Conservation (phyloP, 2,113 vertebrate species). For the Vicugna pacos region DNA sequence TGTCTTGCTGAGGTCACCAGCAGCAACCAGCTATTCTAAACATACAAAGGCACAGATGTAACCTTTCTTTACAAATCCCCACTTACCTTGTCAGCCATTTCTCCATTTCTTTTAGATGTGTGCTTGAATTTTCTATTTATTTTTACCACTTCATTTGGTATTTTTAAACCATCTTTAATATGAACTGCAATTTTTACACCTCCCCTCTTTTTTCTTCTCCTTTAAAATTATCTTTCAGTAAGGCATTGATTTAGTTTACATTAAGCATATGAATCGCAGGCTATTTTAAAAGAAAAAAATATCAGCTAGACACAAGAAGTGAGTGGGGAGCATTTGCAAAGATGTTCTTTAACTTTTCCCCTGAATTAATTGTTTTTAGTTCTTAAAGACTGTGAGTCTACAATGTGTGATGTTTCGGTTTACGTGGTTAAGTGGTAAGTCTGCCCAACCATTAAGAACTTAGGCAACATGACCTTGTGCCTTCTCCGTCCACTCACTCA, state of each 20-base stretch:
- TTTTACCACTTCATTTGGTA: neutral
- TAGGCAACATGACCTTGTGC: constrained; percentile 23
- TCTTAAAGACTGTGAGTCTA: constrained; percentile 1
- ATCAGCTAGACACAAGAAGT: neutral
- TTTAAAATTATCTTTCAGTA: constrained; percentile 45
- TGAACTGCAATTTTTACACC: neutral
- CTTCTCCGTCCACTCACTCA: neutral
- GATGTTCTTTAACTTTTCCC: constrained; percentile 3
- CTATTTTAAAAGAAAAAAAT: constrained; percentile 10
- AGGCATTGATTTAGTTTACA: neutral
- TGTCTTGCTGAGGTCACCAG: neutral
- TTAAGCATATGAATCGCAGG: neutral
- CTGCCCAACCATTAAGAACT: neutral
- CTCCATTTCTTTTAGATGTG: neutral
- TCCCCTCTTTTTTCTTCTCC: neutral
- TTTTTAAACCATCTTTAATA: constrained; percentile 57
- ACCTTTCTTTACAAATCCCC: neutral
- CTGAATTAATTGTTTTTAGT: neutral
- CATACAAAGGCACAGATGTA: neutral
- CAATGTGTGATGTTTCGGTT: neutral
- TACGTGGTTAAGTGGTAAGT: constrained; percentile 17
- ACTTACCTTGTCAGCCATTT: constrained; percentile 4
- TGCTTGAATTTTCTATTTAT: constrained; percentile 27
- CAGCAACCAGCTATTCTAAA: neutral
- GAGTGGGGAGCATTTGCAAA: neutral